phyloP scores from a whole-genome alignment of 2,888 invertebrate genomes.

The Cerastoderma edule region DNA sequence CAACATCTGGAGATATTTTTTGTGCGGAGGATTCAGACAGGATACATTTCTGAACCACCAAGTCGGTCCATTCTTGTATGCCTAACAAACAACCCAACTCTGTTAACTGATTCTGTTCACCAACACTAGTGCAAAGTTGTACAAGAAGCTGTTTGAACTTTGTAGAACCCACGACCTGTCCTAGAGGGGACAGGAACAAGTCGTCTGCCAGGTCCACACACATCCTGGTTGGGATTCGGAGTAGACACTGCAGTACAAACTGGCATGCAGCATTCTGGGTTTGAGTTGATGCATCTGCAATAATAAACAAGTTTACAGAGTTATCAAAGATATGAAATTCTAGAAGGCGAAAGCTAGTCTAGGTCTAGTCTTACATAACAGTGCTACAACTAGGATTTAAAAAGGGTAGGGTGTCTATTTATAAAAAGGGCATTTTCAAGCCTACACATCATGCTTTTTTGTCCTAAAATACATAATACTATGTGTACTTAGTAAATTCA shows the following conservation, averaged over 20 bases:
- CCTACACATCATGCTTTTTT: too few species aligned
- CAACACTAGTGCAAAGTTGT: constrained; percentile 55
- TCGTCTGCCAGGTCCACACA: constrained; percentile 75
- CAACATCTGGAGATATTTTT: constrained; percentile 57
- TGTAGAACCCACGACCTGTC: constrained; percentile 77
- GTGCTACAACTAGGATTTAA: too few species aligned
- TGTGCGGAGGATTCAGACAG: constrained; percentile 54
- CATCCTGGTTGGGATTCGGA: constrained; percentile 73
- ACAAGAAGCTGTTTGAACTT: constrained; percentile 77
- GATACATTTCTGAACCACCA: constrained; percentile 61
- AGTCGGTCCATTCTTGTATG: constrained; percentile 76
- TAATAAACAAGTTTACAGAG: not conserved
- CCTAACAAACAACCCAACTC: constrained; percentile 79
- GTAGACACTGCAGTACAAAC: constrained; percentile 78
- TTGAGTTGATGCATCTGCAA: not conserved
- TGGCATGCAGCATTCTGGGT: constrained; percentile 23
- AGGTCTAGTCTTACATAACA: too few species aligned
- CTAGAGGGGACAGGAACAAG: constrained; percentile 81
- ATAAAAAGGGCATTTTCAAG: too few species aligned
- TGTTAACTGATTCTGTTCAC: constrained; percentile 68
- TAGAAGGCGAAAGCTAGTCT: too few species aligned
- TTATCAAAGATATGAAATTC: too few species aligned
- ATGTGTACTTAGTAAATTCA: too few species aligned
- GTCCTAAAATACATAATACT: too few species aligned
- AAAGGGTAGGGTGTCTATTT: too few species aligned